Evolutionary conservation across 1,140 invertebrate species (phyloP).

Genomic region (Caenorhabditis latens): DNA sequence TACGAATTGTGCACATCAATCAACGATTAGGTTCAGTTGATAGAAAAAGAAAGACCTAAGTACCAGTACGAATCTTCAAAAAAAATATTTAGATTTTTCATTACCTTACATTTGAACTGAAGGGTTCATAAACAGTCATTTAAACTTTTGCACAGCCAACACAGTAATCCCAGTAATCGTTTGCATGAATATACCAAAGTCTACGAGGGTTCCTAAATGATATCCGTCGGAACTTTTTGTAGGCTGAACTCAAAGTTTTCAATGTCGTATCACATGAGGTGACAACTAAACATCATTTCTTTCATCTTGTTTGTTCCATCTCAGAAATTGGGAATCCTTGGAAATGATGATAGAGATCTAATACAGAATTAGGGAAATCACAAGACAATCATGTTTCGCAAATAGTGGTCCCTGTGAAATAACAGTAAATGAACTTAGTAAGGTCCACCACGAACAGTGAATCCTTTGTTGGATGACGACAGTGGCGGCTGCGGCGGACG

Average conservation of each 20-base stretch:
- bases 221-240: not conserved
- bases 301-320: slow-evolving; percentile 41
- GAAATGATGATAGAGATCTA: not conserved
- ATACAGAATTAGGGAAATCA: not conserved
- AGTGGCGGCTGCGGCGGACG: not conserved
- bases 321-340: not conserved
- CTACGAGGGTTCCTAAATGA: too few relatives aligned
- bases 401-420: not conserved
- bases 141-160: too few relatives aligned
- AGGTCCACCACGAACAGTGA: slow-evolving; percentile 7
- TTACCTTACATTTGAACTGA: too few relatives aligned
- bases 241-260: not conserved
- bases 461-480: not conserved
- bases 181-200: too few relatives aligned
- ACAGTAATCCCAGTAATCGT: too few relatives aligned
- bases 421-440: slow-evolving; percentile 6
- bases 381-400: not conserved
- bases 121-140: too few relatives aligned
- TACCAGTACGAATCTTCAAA: too few relatives aligned
- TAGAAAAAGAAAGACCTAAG: too few relatives aligned
- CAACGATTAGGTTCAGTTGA: too few relatives aligned
- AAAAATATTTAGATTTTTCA: too few relatives aligned
- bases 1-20: too few relatives aligned
- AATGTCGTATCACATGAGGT: slow-evolving; percentile 18
- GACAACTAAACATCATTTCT: slow-evolving; percentile 2